Conservation (phyloP, 2,888 invertebrate genomes). For the Agapostemon virescens region DNA sequence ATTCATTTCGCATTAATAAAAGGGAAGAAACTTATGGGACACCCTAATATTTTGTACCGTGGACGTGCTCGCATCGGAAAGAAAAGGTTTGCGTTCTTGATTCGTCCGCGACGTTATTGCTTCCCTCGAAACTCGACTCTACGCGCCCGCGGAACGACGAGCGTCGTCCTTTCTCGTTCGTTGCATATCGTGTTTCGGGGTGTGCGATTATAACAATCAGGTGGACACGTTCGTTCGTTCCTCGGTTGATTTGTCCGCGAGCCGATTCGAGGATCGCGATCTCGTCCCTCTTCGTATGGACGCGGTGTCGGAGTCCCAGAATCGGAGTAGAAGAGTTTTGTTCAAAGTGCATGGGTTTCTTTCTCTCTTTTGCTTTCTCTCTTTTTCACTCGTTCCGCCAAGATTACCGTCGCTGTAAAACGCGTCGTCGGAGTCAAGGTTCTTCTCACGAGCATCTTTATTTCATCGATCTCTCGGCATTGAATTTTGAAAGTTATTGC, state of each 20-base stretch:
- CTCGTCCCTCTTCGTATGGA: background rate
- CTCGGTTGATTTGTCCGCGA: background rate
- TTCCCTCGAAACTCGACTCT: conserved; percentile 5
- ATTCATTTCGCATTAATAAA: too few relatives aligned
- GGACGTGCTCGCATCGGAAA: conserved; percentile 64
- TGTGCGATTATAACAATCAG: conserved; percentile 10
- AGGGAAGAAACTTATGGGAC: too few relatives aligned
- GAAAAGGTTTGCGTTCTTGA: conserved; percentile 54
- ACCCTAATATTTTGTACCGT: conserved; percentile 67
- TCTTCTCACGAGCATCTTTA: background rate
- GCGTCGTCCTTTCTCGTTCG: conserved; percentile 56
- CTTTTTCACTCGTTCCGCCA: background rate
- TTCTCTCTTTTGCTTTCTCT: too few relatives aligned
- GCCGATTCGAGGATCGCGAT: background rate
- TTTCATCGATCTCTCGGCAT: background rate
- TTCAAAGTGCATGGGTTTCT: background rate
- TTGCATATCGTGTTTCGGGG: conserved; percentile 35
- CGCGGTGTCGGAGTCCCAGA: background rate
- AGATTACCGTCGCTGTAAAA: background rate
- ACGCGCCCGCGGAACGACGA: conserved; percentile 39
- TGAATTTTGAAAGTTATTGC: conserved; percentile 18
- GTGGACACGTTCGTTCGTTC: background rate
- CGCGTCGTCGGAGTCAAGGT: background rate
- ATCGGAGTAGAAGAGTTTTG: background rate
- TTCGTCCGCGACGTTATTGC: conserved; percentile 19